Evolutionary conservation across 2,888 invertebrate genomes (phyloP), one percentile per base, ranked within the genome.

Genomic region (Agrochola lychnidis): DNA sequence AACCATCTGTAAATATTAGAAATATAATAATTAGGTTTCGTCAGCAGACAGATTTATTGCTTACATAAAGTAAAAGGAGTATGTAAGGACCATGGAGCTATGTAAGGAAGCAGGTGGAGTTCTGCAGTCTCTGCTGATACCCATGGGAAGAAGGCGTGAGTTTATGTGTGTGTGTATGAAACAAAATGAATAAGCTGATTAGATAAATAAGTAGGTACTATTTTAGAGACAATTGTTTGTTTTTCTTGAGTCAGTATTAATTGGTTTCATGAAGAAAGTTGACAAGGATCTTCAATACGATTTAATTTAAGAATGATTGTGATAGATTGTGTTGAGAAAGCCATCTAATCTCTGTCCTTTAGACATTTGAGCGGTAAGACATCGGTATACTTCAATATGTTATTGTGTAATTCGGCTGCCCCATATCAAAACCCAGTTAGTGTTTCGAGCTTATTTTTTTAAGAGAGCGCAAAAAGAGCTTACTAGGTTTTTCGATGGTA

Each of bases 1-100:
- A 16, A 3, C 66, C 72, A 74, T 85, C 89, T 89, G 79, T 19
- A n/a, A 36, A 70, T 4, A 36, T 16, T 42, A 2, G 1, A 57
- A 57, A 30, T 3, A 48, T 0, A 71, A 7, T 19, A 22, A 5
- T 10, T 9, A 16, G 1, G 16, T 40, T 48, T n/a, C 10, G 6
- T 36, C 19, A 40, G 10, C 57, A 36, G 30, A 16, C 25, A 42
- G n/a, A 42, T 25, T 5, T 25, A 25, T 2, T 56, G 10, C 9
- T 42, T 4, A n/a, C n/a, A n/a, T 16, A 14, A 45, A 45, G 14
- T 4, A 45, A 45, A 45, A 45, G 4, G 45, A 45, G 14, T 14
- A 14, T 45, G 12, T 12, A 45, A 14, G 45, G 42, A 45, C 12
- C 42, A 9, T 42, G 4, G 45, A 45, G 14, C n/a, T 14, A 14